Base-by-base conservation (phyloP, 1,140 invertebrate species). In the Fopius arisanus region DNA sequence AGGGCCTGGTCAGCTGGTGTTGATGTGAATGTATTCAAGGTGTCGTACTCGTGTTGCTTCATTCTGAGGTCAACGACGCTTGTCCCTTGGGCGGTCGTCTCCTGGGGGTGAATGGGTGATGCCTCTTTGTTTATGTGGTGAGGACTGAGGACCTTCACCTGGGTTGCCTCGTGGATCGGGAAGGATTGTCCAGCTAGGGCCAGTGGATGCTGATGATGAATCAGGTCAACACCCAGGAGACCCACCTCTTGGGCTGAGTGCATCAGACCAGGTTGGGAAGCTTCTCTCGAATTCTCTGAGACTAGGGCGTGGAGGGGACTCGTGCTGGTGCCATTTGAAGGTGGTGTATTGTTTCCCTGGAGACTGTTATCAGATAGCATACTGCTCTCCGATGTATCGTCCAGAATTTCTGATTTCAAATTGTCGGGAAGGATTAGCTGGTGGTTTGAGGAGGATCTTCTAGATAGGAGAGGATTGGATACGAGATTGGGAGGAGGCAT, bases 331-430 rank as follows among this genome's bases (percentile, higher is more conserved):
- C 77, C 73, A 19, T 79, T 82, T 12, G 75, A 70, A 0, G 79
- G 79, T 3, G 83, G 72, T 9, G 75, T 83, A 31, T 82, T 73
- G 69, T 85, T 80, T 70, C 82, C 81, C 29, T 88, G 85, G 78
- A 88, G 85, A 29, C 86, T 88, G 70, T 87, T 90, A 3, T 90
- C 88, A 71, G 87, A 88, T 21, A 90, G 81, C 28, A 91, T 84
- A 54, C 90, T 91, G 71, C 88, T 89, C 67, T 93, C 91, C 75
- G 91, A 93, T 72, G 89, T 91, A 72, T 94, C 93, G 79, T 94
- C 93, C 1, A 91, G 81, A 1, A 91, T 86, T 84, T 94, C 93
- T 41, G 92, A 92, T 81, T 94, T 94, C 19, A 94, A 83, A 70
- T 84, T 85, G 40, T 88, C 87, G 0, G 86, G 84, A 21, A 88